A percentile compares a stretch with the other conserved stretches of the same genome.
These are phyloP conservation scores for Cynopterus brachyotis DNA, from an alignment of 2,113 vertebrate genomes.

Conservation along the genomic window DNA sequence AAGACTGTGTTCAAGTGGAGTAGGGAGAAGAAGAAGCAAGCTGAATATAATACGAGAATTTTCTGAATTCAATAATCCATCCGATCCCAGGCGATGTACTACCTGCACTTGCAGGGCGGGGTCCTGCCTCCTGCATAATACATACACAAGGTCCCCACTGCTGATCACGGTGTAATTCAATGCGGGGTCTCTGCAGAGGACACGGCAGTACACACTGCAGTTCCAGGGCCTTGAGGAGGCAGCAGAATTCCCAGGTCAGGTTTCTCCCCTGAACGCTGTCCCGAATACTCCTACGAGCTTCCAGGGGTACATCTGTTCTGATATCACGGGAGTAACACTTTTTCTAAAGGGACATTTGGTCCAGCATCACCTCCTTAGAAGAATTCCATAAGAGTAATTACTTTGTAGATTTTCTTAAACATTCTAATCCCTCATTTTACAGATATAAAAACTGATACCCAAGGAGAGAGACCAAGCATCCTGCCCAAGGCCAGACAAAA, in stretches of 20 bases:
- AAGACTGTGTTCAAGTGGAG: slow-evolving; percentile 53
- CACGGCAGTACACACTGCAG: neutral
- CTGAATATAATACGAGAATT: neutral
- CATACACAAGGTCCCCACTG: neutral
- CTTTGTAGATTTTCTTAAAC: neutral
- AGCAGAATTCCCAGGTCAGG: slow-evolving; percentile 47
- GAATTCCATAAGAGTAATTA: neutral
- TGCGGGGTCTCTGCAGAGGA: slow-evolving; percentile 33
- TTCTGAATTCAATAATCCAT: slow-evolving; percentile 70
- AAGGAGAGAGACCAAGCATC: neutral
- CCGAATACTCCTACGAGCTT: neutral
- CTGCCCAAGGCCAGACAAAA: neutral
- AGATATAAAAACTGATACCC: neutral
- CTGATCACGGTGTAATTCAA: slow-evolving; percentile 7
- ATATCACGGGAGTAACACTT: neutral
- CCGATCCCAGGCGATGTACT: slow-evolving; percentile 40
- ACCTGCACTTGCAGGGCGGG: neutral
- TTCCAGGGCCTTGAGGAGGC: neutral
- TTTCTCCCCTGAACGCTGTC: slow-evolving; percentile 59
- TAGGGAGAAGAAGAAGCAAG: slow-evolving; percentile 45
- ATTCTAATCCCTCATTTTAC: neutral
- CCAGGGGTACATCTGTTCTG: neutral
- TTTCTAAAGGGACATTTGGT: neutral
- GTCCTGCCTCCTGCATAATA: slow-evolving; percentile 75
- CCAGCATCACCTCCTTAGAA: neutral